phyloP scores from a whole-genome alignment of 2,888 invertebrate species.

The Elysia crispata region DNA sequence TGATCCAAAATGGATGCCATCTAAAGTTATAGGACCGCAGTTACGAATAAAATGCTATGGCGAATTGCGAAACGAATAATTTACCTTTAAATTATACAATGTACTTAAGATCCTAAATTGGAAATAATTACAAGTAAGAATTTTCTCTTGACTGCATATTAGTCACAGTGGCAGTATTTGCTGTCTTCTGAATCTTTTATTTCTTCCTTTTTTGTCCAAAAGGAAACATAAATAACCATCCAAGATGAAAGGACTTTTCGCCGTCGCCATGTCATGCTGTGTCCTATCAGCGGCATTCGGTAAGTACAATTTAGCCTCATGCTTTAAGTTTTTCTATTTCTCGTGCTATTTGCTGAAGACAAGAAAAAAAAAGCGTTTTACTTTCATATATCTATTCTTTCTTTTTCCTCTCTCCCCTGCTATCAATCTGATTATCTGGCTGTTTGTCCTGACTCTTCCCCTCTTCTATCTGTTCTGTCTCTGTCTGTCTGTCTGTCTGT shows the following conservation, averaged over 20 bases:
- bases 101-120: too few relatives aligned
- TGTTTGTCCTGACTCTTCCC: background rate
- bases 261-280: conserved; percentile 25
- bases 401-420: conserved; percentile 15
- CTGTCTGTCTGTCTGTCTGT: background rate
- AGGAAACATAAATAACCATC: background rate
- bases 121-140: too few relatives aligned
- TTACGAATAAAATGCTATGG: too few relatives aligned
- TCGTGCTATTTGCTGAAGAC: background rate
- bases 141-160: too few relatives aligned
- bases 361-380: background rate
- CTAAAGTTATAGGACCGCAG: too few relatives aligned
- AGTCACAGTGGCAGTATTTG: too few relatives aligned
- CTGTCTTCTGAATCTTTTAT: too few relatives aligned
- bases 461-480: conserved; percentile 20
- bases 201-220: background rate
- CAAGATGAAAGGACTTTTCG: conserved; percentile 12
- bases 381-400: conserved; percentile 5
- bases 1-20: too few relatives aligned
- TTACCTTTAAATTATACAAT: too few relatives aligned
- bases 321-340: too few relatives aligned
- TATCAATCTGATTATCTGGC: background rate
- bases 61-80: too few relatives aligned
- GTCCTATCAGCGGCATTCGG: conserved; percentile 4
- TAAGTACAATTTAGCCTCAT: background rate